A percentile compares a stretch with the other conserved stretches of the same genome.
These are phyloP conservation scores for Catocala sponsa DNA, from an alignment of 2,888 invertebrate species.

Conservation along the genomic window DNA sequence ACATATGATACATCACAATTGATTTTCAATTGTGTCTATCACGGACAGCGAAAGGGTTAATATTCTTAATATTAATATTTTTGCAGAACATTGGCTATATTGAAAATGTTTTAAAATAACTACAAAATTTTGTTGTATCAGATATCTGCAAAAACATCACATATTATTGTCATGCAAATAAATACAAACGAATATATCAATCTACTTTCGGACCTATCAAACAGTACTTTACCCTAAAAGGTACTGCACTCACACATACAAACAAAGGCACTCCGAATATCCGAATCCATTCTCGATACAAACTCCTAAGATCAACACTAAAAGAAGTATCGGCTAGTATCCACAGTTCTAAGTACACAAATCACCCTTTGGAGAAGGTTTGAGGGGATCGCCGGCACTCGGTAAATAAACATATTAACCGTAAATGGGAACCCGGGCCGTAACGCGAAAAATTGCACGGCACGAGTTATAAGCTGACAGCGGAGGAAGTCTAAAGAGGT, in stretches of 20 bases:
- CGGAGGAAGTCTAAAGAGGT: neutral
- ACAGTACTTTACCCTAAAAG: neutral
- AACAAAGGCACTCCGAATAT: neutral
- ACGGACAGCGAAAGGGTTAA: too few relatives aligned
- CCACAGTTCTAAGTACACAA: constrained; percentile 41
- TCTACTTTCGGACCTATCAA: too few relatives aligned
- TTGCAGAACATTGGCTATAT: too few relatives aligned
- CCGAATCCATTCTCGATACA: neutral
- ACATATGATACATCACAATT: too few relatives aligned
- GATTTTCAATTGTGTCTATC: too few relatives aligned
- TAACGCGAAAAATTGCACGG: constrained; percentile 55
- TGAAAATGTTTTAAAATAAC: too few relatives aligned
- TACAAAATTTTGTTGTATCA: too few relatives aligned
- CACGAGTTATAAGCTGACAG: constrained; percentile 36
- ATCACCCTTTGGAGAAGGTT: constrained; percentile 48
- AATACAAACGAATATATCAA: too few relatives aligned
- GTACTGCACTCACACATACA: neutral
- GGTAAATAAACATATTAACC: constrained; percentile 84
- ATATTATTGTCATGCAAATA: too few relatives aligned
- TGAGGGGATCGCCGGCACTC: constrained; percentile 49
- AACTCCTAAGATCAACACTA: constrained; percentile 9
- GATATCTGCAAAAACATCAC: too few relatives aligned
- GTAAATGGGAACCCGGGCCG: constrained; percentile 68
- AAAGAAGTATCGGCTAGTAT: constrained; percentile 31
- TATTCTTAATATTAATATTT: too few relatives aligned